These are phyloP conservation scores for Sceliomorpha sp. DNA, from an alignment of 2,888 invertebrate species.

Conservation along the genomic window DNA sequence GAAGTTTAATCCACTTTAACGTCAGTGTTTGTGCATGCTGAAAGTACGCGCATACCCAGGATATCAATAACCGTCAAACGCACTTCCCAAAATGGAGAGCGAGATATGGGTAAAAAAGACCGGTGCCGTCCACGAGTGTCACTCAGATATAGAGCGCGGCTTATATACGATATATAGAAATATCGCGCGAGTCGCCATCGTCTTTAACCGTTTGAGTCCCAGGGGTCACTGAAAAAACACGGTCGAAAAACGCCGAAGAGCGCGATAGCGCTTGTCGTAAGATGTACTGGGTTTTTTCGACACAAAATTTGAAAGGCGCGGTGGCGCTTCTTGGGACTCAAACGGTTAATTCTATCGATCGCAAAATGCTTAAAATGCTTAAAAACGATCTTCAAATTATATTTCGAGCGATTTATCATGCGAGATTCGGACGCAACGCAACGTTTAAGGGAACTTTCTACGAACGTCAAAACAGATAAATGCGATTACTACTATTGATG, in stretches of 20 bases:
- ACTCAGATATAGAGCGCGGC: constrained; percentile 19
- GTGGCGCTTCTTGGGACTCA: too few species aligned
- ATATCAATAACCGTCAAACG: constrained; percentile 44
- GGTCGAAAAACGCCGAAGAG: too few species aligned
- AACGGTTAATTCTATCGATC: constrained; percentile 44
- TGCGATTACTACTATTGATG: constrained; percentile 38
- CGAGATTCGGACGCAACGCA: constrained; percentile 26
- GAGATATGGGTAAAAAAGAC: constrained; percentile 23
- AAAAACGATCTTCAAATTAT: constrained; percentile 25
- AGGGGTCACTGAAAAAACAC: too few species aligned
- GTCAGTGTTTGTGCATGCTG: neutral
- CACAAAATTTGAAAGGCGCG: too few species aligned
- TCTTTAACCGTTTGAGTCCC: too few species aligned
- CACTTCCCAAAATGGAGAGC: constrained; percentile 30
- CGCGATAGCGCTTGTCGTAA: too few species aligned
- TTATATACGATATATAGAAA: constrained; percentile 37
- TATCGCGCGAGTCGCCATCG: constrained; percentile 36
- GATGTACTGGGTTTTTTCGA: too few species aligned
- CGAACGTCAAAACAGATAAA: constrained; percentile 40
- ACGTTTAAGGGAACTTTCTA: constrained; percentile 36
- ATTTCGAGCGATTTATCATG: constrained; percentile 35
- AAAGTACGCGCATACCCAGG: neutral
- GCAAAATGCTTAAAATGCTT: constrained; percentile 21
- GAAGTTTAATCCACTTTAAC: constrained; percentile 26
- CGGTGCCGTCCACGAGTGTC: constrained; percentile 27